Evolutionary conservation across 1,140 invertebrate species (phyloP).

Genomic region (Microplitis demolitor): DNA sequence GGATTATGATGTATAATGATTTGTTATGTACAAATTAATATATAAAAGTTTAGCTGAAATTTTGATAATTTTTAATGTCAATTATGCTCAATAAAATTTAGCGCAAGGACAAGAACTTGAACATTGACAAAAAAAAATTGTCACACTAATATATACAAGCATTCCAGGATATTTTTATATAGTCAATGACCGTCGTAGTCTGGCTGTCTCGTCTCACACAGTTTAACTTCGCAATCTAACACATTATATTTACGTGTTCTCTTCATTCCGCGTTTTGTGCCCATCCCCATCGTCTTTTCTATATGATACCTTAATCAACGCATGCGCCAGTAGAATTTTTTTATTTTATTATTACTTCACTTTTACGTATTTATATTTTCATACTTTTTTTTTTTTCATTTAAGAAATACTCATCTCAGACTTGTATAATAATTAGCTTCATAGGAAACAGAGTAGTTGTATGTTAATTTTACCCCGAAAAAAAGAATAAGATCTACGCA

Average conservation of each 20-base stretch:
- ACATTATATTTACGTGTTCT: neutral
- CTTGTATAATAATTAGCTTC: no score
- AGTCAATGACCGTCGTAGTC: conserved; percentile 18
- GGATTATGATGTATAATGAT: no score
- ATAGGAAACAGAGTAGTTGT: no score
- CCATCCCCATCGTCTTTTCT: neutral
- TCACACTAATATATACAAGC: neutral
- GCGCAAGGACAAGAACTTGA: no score
- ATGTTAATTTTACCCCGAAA: no score
- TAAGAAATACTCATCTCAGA: neutral
- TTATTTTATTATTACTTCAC: neutral
- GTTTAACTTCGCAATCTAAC: neutral
- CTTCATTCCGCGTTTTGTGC: neutral
- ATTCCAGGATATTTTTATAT: conserved; percentile 17
- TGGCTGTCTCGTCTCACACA: conserved; percentile 5
- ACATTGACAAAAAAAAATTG: neutral
- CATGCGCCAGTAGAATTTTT: neutral
- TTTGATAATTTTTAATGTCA: no score
- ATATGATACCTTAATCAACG: neutral
- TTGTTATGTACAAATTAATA: no score
- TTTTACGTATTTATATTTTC: neutral
- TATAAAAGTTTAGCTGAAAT: no score
- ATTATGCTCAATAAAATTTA: no score
- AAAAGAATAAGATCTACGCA: no score
- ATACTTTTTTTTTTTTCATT: neutral